Evolutionary conservation across 2,797 vertebrate genomes (phyloP).

Genomic region (Echiichthys vipera): DNA sequence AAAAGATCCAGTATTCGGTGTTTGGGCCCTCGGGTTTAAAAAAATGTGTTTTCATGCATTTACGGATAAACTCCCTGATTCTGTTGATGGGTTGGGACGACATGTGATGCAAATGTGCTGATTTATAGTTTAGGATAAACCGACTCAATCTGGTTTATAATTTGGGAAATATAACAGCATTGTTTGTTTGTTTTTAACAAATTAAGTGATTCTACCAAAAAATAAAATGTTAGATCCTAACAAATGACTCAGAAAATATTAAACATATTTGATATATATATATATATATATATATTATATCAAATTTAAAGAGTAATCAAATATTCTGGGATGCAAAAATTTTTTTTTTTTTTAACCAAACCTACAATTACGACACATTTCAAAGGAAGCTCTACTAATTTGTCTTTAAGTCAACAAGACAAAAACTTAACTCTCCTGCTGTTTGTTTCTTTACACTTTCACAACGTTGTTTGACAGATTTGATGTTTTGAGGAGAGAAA

Average conservation of each 20-base stretch:
- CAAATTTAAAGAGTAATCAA: too few species aligned
- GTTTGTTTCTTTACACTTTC: not conserved
- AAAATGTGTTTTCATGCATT: not conserved
- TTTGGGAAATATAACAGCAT: not conserved
- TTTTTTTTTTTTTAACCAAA: not conserved
- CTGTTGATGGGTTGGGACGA: fast-evolving
- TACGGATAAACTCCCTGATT: not conserved
- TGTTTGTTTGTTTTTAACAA: not conserved
- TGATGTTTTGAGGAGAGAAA: too few species aligned
- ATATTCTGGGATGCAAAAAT: not conserved
- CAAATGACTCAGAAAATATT: too few species aligned
- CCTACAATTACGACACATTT: not conserved
- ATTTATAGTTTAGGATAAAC: not conserved
- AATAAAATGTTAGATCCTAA: not conserved
- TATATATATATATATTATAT: too few species aligned
- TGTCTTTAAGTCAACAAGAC: too few species aligned
- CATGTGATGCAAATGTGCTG: too few species aligned
- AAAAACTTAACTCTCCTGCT: too few species aligned
- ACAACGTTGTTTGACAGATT: not conserved
- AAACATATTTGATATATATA: too few species aligned
- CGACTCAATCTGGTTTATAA: not conserved
- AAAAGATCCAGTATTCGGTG: conserved; percentile 15
- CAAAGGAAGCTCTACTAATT: too few species aligned
- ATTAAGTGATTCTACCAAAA: not conserved
- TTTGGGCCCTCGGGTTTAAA: not conserved